Base-by-base conservation (phyloP, 2,113 vertebrate genomes). In the Hippocampus comes region DNA sequence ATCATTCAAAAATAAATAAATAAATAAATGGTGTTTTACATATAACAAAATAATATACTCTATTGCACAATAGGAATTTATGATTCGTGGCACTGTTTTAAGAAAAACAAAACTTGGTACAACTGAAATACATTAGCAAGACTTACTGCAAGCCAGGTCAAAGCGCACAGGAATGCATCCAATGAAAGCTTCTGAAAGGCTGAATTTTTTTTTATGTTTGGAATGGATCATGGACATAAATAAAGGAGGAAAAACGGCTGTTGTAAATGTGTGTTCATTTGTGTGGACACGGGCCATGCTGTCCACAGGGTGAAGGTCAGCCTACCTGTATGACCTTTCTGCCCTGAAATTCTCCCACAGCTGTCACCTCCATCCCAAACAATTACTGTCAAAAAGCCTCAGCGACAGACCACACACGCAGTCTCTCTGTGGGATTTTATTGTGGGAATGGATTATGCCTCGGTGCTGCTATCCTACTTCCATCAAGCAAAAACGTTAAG, bases 311-410 rank as follows among this genome's bases (percentile, higher is more conserved):
- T 71, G 65, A 43, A 65, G 82, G 74, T 85, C 79, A 82, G 73
- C 71, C 74, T 78, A 38, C 34, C 34, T 38, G 34, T 38, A 80
- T 85, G 68, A 80, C 82, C 73, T 87, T 89, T 84, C 84, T 74
- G 71, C 75, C 78, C 61, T 51, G 6, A 38, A 71, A 68, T 66
- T 61, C 74, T 77, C 74, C 77, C 77, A 77, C 80, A 88, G 80
- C 83, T 88, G 84, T 77, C 82, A 81, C 79, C 68, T 79, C 71
- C 56, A 82, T 85, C 76, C 66, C 72, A 70, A 75, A 71, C 75
- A 85, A 84, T 89, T 88, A 87, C 70, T 79, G 82, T 87, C 81
- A 82, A 74, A 72, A 73, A 25, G 49, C 43, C 7, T 4, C n/a
- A 1, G 20, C 61, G 46, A 56, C 64, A 72, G 68, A 64, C 68